A percentile compares a stretch with the other conserved stretches of the same genome.
Evolutionary conservation across 2,888 invertebrate species (phyloP).

Genomic region (Hydrotaea diabolus): DNA sequence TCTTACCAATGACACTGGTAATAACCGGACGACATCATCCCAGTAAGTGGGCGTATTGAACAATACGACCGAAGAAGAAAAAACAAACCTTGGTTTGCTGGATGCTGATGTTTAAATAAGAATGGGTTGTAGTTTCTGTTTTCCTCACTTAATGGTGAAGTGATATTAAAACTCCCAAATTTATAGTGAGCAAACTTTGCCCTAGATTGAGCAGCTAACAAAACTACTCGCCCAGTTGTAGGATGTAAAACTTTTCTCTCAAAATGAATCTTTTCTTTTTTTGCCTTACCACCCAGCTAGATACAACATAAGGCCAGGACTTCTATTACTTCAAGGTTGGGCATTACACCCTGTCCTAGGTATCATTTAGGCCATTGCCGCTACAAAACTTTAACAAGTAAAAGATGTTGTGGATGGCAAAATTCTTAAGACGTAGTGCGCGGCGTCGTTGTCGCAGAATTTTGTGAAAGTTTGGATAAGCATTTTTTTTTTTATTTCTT

Average conservation of each 20-base stretch:
- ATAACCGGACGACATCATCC: constrained; percentile 25
- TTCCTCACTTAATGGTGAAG: constrained; percentile 47
- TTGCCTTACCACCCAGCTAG: constrained; percentile 50
- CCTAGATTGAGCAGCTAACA: not conserved
- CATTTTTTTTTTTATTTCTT: not conserved
- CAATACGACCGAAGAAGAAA: constrained; percentile 14
- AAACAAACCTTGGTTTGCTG: not conserved
- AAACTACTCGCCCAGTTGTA: no score
- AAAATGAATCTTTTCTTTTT: constrained; percentile 59
- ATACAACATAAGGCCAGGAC: constrained; percentile 27
- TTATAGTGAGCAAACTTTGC: constrained; percentile 29
- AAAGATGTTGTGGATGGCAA: constrained; percentile 22
- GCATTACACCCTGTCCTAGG: not conserved
- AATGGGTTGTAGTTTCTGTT: constrained; percentile 48
- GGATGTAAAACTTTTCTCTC: constrained; percentile 17
- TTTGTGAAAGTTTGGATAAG: constrained; percentile 13
- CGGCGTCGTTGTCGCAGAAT: constrained; percentile 1
- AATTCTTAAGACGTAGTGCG: not conserved
- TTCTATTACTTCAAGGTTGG: not conserved
- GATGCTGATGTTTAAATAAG: constrained; percentile 54
- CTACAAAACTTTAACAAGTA: constrained; percentile 29
- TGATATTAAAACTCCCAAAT: constrained; percentile 51
- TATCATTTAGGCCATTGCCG: not conserved
- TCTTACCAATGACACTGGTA: constrained; percentile 27
- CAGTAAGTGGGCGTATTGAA: constrained; percentile 23